These are phyloP conservation scores for Penelope pileata DNA, from an alignment of 2,113 vertebrate species.

Conservation along the genomic window DNA sequence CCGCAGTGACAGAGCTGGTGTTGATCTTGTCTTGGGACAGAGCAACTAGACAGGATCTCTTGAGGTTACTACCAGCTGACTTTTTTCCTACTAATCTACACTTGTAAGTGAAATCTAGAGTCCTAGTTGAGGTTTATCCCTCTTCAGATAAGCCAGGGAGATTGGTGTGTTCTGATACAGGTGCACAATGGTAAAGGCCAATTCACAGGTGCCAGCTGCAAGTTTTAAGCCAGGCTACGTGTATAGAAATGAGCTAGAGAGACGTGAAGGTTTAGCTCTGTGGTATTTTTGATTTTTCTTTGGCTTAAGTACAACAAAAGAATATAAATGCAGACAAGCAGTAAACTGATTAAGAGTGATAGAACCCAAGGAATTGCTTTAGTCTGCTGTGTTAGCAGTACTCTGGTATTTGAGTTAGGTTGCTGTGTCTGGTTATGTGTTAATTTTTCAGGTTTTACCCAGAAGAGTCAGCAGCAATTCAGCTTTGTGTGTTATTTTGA, in stretches of 20 bases:
- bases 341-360: background rate
- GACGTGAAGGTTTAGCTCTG: background rate
- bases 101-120: background rate
- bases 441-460: background rate
- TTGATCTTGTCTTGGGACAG: background rate
- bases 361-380: background rate
- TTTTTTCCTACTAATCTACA: background rate
- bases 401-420: background rate
- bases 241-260: background rate
- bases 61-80: background rate
- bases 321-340: background rate
- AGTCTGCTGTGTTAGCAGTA: background rate
- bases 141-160: background rate
- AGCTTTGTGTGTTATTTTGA: background rate
- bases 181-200: rapidly evolving
- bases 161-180: background rate
- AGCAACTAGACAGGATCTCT: background rate
- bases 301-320: background rate
- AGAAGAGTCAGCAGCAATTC: background rate
- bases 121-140: background rate
- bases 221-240: background rate
- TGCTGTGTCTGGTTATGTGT: background rate
- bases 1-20: background rate
- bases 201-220: background rate
- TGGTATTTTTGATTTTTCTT: background rate